Evolutionary conservation across 2,888 invertebrate genomes (phyloP).

Genomic region (Hirtodrosophila alboralis): DNA sequence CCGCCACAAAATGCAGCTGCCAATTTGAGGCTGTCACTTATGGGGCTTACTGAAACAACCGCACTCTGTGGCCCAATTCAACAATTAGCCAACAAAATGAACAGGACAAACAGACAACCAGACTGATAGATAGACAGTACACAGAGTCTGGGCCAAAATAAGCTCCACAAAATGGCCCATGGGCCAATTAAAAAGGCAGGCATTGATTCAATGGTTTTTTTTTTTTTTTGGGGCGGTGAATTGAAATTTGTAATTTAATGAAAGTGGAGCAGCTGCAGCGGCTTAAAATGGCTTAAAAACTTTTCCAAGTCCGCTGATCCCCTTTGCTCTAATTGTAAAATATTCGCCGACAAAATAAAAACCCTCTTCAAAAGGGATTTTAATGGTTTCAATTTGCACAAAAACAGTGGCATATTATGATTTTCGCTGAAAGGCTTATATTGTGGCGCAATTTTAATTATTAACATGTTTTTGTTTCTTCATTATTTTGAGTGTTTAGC

Average conservation of each 20-base stretch:
- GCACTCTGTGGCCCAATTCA: slow-evolving; percentile 38
- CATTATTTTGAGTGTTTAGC: background rate
- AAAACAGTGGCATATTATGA: slow-evolving; percentile 32
- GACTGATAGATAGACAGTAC: too few relatives aligned
- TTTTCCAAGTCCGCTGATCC: slow-evolving; percentile 54
- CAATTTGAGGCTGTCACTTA: slow-evolving; percentile 44
- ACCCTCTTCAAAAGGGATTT: slow-evolving; percentile 42
- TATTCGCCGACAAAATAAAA: slow-evolving; percentile 9
- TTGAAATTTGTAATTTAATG: slow-evolving; percentile 60
- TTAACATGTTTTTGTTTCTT: slow-evolving; percentile 1
- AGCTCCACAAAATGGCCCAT: slow-evolving; percentile 11
- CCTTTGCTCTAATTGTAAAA: slow-evolving; percentile 58
- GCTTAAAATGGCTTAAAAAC: slow-evolving; percentile 63
- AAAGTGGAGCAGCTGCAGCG: slow-evolving; percentile 63
- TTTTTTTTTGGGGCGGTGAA: slow-evolving; percentile 36
- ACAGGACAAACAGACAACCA: slow-evolving; percentile 54
- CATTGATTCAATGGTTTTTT: slow-evolving; percentile 46
- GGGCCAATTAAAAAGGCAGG: slow-evolving; percentile 54
- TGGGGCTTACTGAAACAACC: slow-evolving; percentile 33
- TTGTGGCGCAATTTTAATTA: slow-evolving; percentile 23
- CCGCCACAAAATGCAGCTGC: slow-evolving; percentile 61
- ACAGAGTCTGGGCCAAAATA: too few relatives aligned
- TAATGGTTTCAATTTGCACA: slow-evolving; percentile 53
- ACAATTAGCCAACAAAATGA: slow-evolving; percentile 52
- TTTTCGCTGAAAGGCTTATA: background rate